Percentiles rank a stretch among this genome's conserved stretches.
These are phyloP conservation scores for Dromaius novaehollandiae DNA, from an alignment of 2,113 vertebrate genomes.

Conservation along the genomic window DNA sequence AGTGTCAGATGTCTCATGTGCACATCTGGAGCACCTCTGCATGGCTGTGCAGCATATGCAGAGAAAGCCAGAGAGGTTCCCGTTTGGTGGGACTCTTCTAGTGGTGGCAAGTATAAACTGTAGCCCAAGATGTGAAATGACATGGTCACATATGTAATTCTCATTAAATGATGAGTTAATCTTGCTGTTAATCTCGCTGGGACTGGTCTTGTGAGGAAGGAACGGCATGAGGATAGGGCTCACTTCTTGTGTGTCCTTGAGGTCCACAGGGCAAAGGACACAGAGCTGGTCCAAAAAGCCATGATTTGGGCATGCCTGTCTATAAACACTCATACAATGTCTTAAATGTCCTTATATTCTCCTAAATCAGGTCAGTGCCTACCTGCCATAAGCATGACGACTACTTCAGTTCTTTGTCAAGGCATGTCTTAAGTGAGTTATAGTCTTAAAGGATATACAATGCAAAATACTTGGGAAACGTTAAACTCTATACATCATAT, in stretches of 20 bases:
- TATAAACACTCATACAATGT: not conserved
- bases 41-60: not conserved
- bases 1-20: not conserved
- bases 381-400: not conserved
- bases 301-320: not conserved
- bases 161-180: not conserved
- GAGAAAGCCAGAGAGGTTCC: not conserved
- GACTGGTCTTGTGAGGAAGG: not conserved
- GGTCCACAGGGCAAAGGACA: not conserved
- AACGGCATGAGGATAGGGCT: not conserved
- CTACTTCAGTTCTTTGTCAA: not conserved
- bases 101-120: not conserved
- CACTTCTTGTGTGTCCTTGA: rapidly evolving
- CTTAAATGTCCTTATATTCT: not conserved
- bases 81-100: not conserved
- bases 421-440: not conserved
- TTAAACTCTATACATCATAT: rapidly evolving
- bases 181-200: not conserved
- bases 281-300: not conserved
- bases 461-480: not conserved
- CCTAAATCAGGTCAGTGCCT: not conserved
- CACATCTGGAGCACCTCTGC: not conserved
- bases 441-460: not conserved
- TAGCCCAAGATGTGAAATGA: not conserved
- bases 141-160: not conserved